A percentile compares a stretch with the other conserved stretches of the same genome.
Conservation (phyloP, 1,140 invertebrate genomes). For the Anoplophora glabripennis region DNA sequence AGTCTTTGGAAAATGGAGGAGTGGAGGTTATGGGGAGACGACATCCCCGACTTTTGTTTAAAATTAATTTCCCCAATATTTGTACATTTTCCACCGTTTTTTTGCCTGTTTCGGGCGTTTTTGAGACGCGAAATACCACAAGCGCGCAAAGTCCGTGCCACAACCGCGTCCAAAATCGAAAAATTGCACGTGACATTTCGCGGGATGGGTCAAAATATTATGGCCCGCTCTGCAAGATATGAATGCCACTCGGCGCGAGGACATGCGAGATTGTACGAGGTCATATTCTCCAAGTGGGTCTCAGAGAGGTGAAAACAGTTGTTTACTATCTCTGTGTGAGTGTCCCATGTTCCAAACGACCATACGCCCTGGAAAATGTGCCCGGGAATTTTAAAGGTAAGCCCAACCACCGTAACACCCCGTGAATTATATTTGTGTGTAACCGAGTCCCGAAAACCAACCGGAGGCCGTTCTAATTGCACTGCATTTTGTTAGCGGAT, state of each 20-base stretch:
- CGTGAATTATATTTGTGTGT: neutral
- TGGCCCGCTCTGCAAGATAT: constrained; percentile 14
- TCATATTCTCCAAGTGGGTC: constrained; percentile 33
- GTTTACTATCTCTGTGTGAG: constrained; percentile 32
- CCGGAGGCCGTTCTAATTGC: neutral
- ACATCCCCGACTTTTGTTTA: too few relatives aligned
- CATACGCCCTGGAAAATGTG: constrained; percentile 20
- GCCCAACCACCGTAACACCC: neutral
- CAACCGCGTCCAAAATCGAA: too few relatives aligned
- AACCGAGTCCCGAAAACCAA: neutral
- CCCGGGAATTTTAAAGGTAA: constrained; percentile 29
- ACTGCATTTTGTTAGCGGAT: constrained; percentile 6
- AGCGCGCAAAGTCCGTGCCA: too few relatives aligned
- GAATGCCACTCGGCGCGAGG: constrained; percentile 22
- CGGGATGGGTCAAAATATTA: constrained; percentile 1
- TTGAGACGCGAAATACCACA: too few relatives aligned
- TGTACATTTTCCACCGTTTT: too few relatives aligned
- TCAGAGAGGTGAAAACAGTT: constrained; percentile 33
- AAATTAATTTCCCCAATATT: too few relatives aligned
- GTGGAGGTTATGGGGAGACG: too few relatives aligned
- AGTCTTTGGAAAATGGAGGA: too few relatives aligned
- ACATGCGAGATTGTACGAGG: constrained; percentile 32
- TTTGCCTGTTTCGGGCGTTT: too few relatives aligned
- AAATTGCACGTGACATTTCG: too few relatives aligned
- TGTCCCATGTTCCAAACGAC: constrained; percentile 14